Evolutionary conservation across 1,140 invertebrate species (phyloP), one percentile per base, ranked within the genome.

Genomic region (Drosophila asahinai): DNA sequence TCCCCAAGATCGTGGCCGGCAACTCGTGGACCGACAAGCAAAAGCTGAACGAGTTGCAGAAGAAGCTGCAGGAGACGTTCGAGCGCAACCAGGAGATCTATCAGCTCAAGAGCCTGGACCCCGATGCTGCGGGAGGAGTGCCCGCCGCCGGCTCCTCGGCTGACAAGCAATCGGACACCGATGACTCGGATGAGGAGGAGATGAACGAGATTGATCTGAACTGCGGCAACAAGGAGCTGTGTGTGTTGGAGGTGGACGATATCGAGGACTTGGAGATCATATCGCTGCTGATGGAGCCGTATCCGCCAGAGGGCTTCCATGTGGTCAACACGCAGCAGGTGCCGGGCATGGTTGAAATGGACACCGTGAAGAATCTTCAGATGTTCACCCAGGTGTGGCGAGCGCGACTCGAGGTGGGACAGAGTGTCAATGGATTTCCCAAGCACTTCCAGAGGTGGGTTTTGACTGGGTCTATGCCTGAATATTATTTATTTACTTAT

Each of bases 301-400:
- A 94, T 71, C 95, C 96, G 8, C 97, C 97, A 0, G 95, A 96
- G 54, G 97, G 96, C 70, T 97, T 98, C 89, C 95, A 97, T 62
- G 95, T 97, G 45, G 97, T 97, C n/a, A 98, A 97, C 92, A 97
- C 96, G 2, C 96, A 98, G 92, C 94, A 93, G 22, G 95, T 97
- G 51, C 97, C 97, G 9, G 97, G 97, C 1, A 93, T 97, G 59
- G 94, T 95, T 71, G 93, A 92, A 25, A 91, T 95, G 43, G 95
- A 96, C 76, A 94, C 95, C 40, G 95, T 96, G 0, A 95, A 95
- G 77, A 97, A 97, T 93, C 92, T 97, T 43, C 96, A 98, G 94
- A 97, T 98, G 96, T 98, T 98, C 89, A 97, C 96, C 1, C 96
- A 97, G 93, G 95, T 98, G 19, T 97, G 96, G 93, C 94, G 97